Percentiles rank a stretch among this genome's conserved stretches.
phyloP scores from a whole-genome alignment of 1,140 invertebrate genomes.

The Cotesia chilonis region DNA sequence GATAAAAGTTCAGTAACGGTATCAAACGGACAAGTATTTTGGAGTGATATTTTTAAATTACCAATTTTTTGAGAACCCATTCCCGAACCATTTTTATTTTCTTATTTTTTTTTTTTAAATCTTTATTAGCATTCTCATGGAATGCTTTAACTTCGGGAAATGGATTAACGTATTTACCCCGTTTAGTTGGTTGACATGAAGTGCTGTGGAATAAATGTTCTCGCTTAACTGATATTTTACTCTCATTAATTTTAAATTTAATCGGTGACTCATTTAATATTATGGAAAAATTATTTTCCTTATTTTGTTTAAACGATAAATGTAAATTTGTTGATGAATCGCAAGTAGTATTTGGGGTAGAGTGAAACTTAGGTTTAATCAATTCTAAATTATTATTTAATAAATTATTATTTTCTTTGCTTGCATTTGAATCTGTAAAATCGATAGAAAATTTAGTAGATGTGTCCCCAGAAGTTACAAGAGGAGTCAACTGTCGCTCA shows the following conservation, averaged over 20 bases:
- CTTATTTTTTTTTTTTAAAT: neutral
- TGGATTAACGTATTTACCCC: neutral
- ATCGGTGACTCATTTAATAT: neutral
- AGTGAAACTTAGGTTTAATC: neutral
- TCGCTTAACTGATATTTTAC: neutral
- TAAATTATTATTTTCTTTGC: neutral
- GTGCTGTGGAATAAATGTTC: neutral
- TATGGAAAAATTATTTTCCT: no score
- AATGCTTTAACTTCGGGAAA: neutral
- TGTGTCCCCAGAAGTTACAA: no score
- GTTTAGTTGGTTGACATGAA: neutral
- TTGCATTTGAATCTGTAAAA: no score
- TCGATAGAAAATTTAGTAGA: no score
- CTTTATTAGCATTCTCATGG: neutral
- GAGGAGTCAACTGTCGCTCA: no score
- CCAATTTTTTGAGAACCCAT: neutral
- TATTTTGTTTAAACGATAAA: neutral
- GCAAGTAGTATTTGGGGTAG: neutral
- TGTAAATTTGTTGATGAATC: neutral
- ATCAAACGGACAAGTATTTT: slow-evolving; percentile 12
- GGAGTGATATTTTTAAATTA: neutral
- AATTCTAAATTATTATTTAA: neutral
- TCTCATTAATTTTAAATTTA: slow-evolving; percentile 8
- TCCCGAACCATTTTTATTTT: neutral
- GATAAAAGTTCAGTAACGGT: no score